Conservation (phyloP, 1,140 invertebrate genomes). For the Micrasema minimum region DNA sequence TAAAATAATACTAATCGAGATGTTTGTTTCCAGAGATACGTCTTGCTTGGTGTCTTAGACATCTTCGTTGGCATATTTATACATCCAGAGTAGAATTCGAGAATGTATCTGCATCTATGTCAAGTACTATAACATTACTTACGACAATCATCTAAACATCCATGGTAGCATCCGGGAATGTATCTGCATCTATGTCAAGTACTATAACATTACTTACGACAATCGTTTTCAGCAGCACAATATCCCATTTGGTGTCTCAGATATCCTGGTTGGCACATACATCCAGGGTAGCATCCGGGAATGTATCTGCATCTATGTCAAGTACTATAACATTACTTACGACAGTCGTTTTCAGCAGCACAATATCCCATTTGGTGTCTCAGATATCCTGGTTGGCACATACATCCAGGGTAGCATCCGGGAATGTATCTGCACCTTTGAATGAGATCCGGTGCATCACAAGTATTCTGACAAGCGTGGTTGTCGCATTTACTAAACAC, state of each 20-base stretch:
- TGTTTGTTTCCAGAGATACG: too few species aligned
- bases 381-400: conserved; percentile 39
- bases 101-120: too few species aligned
- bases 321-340: not conserved
- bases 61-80: too few species aligned
- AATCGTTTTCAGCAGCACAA: conserved; percentile 14
- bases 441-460: conserved; percentile 22
- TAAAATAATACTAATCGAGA: too few species aligned
- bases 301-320: not conserved
- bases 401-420: conserved; percentile 39
- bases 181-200: too few species aligned
- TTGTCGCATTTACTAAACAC: conserved; percentile 43
- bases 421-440: not conserved
- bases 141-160: too few species aligned
- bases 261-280: conserved; percentile 36
- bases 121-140: too few species aligned
- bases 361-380: not conserved
- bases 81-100: too few species aligned
- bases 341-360: not conserved
- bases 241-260: conserved; percentile 3
- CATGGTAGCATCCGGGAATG: too few species aligned
- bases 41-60: too few species aligned
- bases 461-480: conserved; percentile 43
- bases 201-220: too few species aligned
- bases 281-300: conserved; percentile 27